phyloP scores from a whole-genome alignment of 2,113 vertebrate species.

The Meleagris gallopavo region DNA sequence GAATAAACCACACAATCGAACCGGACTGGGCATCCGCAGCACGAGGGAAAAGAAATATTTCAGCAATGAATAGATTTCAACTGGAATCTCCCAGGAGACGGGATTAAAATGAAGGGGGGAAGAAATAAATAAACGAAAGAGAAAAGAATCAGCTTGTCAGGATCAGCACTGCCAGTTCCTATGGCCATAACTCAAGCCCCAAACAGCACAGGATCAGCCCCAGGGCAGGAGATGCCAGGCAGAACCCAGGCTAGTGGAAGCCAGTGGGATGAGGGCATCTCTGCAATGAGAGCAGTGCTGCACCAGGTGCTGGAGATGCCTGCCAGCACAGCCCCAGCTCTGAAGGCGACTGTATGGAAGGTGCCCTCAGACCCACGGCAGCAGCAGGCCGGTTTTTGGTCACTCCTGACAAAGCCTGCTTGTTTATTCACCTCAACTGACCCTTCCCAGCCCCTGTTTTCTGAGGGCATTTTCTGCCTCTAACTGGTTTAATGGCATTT shows the following conservation, averaged over 20 bases:
- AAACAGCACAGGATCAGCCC: background rate
- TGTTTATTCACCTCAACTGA: slow-evolving; percentile 60
- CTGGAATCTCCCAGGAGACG: slow-evolving; percentile 43
- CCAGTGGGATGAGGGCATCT: background rate
- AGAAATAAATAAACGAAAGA: slow-evolving; percentile 33
- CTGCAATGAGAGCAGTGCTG: background rate
- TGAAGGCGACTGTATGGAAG: slow-evolving; percentile 37
- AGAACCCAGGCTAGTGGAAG: background rate
- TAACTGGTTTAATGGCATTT: background rate
- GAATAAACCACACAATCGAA: background rate
- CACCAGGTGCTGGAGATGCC: background rate
- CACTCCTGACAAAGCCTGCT: background rate
- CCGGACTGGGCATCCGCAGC: rapidly evolving
- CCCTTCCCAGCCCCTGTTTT: background rate
- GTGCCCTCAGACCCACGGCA: background rate
- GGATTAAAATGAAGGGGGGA: slow-evolving; percentile 17
- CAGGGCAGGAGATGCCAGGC: background rate
- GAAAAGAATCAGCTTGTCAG: slow-evolving; percentile 19
- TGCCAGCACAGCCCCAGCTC: background rate
- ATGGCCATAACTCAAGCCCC: background rate
- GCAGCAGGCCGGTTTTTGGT: background rate
- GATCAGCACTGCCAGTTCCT: background rate
- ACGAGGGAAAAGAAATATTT: slow-evolving; percentile 7
- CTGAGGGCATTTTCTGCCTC: background rate
- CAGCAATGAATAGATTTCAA: slow-evolving; percentile 35